Conservation (phyloP, 23 tunicate species). For the Phallusia fumigata region DNA sequence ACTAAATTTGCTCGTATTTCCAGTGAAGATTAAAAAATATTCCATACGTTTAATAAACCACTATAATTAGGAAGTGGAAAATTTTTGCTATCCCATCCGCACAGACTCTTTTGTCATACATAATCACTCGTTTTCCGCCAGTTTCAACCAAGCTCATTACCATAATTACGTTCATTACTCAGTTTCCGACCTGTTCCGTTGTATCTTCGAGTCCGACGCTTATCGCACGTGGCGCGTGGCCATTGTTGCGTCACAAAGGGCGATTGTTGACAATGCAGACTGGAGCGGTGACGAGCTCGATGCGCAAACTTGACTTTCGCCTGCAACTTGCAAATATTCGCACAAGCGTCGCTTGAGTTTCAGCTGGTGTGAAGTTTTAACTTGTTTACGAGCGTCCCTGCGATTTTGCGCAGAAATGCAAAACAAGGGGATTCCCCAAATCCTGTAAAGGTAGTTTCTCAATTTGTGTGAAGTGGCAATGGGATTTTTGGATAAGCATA, state of each 20-base stretch:
- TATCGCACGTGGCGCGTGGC: background rate
- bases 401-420: too few species aligned
- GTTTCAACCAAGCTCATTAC: background rate
- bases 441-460: too few species aligned
- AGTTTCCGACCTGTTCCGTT: background rate
- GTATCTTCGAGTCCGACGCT: background rate
- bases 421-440: too few species aligned
- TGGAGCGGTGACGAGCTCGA: background rate
- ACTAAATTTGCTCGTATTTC: too few species aligned
- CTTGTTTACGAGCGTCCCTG: too few species aligned
- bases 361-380: too few species aligned
- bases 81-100: background rate
- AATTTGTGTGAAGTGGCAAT: too few species aligned
- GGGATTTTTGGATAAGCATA: too few species aligned
- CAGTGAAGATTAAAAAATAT: too few species aligned
- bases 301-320: too few species aligned
- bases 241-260: background rate
- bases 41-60: background rate
- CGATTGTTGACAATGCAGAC: constrained; percentile 1
- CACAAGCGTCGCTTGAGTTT: too few species aligned
- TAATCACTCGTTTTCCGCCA: background rate
- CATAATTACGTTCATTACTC: background rate
- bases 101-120: background rate
- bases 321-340: too few species aligned
- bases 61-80: background rate